Evolutionary conservation across 2,797 vertebrate species (phyloP).

Genomic region (Anniella stebbinsi): DNA sequence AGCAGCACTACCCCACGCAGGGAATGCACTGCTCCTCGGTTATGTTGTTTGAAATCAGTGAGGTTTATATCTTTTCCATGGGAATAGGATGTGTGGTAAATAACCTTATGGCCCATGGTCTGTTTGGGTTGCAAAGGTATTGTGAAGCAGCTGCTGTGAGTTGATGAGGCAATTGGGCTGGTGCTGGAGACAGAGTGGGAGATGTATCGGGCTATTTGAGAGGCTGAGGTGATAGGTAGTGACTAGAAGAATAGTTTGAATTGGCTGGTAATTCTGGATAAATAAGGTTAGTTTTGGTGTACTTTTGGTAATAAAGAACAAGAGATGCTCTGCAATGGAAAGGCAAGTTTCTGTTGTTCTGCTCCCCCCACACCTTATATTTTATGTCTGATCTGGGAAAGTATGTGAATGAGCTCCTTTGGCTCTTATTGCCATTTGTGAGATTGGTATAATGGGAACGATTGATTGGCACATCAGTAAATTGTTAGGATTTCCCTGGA

Average conservation of each 20-base stretch:
- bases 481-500: neutral
- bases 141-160: neutral
- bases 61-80: neutral
- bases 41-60: neutral
- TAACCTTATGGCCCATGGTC: neutral
- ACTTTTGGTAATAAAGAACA: neutral
- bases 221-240: neutral
- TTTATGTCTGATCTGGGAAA: neutral
- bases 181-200: neutral
- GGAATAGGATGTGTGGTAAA: slow-evolving; percentile 9
- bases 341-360: neutral
- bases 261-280: neutral
- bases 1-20: neutral
- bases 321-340: neutral
- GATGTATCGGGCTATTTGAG: neutral
- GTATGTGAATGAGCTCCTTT: neutral
- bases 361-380: neutral
- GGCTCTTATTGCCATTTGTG: neutral
- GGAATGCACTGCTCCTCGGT: neutral
- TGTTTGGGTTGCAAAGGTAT: neutral
- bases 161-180: neutral
- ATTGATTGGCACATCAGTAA: neutral
- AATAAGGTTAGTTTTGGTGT: neutral
- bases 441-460: neutral
- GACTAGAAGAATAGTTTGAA: neutral